Evolutionary conservation across 1,140 invertebrate species (phyloP).

Genomic region (Helicoverpa zea): DNA sequence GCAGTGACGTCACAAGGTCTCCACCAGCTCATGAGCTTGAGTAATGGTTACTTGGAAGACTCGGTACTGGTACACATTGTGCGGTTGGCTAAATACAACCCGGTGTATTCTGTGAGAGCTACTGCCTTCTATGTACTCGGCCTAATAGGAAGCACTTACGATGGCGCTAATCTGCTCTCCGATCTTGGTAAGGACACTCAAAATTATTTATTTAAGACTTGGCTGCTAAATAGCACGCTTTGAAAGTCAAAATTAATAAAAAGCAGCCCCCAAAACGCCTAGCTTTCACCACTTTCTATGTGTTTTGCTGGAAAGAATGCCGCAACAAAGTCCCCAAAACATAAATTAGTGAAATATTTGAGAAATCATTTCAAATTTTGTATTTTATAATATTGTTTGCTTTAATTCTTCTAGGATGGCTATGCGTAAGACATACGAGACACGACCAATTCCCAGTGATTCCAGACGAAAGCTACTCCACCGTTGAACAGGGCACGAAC

Average conservation of each 20-base stretch:
- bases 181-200: conserved; percentile 88
- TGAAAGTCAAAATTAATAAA: too few relatives aligned
- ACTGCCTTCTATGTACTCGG: conserved; percentile 96
- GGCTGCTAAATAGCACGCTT: too few relatives aligned
- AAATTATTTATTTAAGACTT: neutral
- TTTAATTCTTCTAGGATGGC: conserved; percentile 89
- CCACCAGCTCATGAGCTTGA: conserved; percentile 88
- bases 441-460: conserved; percentile 95
- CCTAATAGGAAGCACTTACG: conserved; percentile 93
- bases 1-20: conserved; percentile 92
- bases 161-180: conserved; percentile 92
- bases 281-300: too few relatives aligned
- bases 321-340: neutral
- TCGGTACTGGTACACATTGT: conserved; percentile 91
- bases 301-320: too few relatives aligned
- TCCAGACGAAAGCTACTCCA: conserved; percentile 89
- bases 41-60: conserved; percentile 74
- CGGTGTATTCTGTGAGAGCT: conserved; percentile 95
- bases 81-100: conserved; percentile 91
- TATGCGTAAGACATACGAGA: conserved; percentile 93
- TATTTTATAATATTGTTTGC: neutral
- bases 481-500: conserved; percentile 62
- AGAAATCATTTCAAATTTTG: too few relatives aligned
- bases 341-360: neutral
- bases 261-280: too few relatives aligned